These are phyloP conservation scores for Poicephalus gulielmi DNA, from an alignment of 2,113 vertebrate genomes.

Conservation along the genomic window DNA sequence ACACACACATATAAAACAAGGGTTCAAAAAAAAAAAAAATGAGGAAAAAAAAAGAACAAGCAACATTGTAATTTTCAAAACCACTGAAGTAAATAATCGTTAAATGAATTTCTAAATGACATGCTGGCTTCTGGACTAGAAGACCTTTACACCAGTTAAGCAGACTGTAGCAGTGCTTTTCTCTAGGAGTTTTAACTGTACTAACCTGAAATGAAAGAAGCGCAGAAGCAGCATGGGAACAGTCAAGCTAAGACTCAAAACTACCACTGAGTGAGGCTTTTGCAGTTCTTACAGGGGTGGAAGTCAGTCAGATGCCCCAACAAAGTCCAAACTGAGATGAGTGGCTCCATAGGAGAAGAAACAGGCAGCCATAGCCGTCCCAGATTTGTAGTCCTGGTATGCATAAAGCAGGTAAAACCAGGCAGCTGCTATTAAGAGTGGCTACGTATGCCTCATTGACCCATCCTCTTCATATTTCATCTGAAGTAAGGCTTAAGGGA, in stretches of 20 bases:
- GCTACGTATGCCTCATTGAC: background rate
- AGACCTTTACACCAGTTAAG: background rate
- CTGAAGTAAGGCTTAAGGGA: background rate
- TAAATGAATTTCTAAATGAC: background rate
- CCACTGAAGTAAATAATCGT: background rate
- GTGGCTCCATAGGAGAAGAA: background rate
- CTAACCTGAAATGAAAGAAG: background rate
- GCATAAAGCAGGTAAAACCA: background rate
- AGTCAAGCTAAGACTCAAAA: background rate
- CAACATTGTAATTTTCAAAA: conserved; percentile 63
- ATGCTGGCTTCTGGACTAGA: background rate
- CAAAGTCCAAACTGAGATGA: background rate
- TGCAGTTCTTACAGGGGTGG: background rate
- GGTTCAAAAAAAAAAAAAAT: conserved; percentile 71
- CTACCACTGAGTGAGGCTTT: background rate
- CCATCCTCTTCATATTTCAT: background rate
- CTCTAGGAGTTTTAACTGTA: background rate
- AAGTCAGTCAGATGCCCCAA: background rate
- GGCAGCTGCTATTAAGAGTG: background rate
- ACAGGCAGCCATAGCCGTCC: background rate
- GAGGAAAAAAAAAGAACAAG: conserved; percentile 65
- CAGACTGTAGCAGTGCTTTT: background rate
- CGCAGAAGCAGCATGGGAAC: background rate
- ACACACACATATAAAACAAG: conserved; percentile 73
- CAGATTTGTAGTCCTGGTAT: background rate